A percentile compares a stretch with the other conserved stretches of the same genome.
Conservation (phyloP, 2,888 invertebrate species). For the Tubiluchus corallicola region DNA sequence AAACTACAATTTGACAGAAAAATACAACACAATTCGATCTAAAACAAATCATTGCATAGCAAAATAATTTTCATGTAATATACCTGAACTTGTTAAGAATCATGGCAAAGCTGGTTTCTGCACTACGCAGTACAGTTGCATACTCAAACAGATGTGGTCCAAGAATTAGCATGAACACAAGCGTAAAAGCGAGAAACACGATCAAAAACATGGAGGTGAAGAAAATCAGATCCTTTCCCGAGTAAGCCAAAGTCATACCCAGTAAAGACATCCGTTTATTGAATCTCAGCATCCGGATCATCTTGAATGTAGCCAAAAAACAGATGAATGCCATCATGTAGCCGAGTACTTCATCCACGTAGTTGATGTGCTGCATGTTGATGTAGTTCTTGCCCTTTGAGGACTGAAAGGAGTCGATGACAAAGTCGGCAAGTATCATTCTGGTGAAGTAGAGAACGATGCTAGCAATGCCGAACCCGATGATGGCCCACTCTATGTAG, state of each 20-base stretch:
- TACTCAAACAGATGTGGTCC: too few relatives aligned
- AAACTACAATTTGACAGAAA: too few relatives aligned
- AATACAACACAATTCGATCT: too few relatives aligned
- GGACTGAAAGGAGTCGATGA: conserved; percentile 8
- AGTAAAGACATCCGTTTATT: conserved; percentile 21
- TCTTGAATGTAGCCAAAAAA: conserved; percentile 15
- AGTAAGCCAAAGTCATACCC: conserved; percentile 22
- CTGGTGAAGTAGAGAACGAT: conserved; percentile 18
- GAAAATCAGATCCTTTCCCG: conserved; percentile 20
- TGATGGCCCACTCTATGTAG: conserved; percentile 21
- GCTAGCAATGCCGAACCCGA: conserved; percentile 22
- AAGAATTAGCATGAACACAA: conserved; percentile 27
- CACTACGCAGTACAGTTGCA: too few relatives aligned
- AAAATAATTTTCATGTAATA: too few relatives aligned
- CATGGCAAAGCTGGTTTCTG: conserved; percentile 26
- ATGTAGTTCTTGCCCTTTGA: conserved; percentile 12
- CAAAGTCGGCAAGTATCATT: conserved; percentile 5
- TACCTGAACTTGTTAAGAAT: conserved; percentile 30
- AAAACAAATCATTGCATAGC: too few relatives aligned
- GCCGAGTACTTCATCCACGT: conserved; percentile 11
- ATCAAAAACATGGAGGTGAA: conserved; percentile 27
- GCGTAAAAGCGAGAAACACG: conserved; percentile 27
- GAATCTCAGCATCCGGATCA: conserved; percentile 14
- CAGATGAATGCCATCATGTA: conserved; percentile 12
- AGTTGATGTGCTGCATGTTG: conserved; percentile 14